Base-by-base conservation (phyloP, 2,113 vertebrate genomes). In the Falco punctatus region DNA sequence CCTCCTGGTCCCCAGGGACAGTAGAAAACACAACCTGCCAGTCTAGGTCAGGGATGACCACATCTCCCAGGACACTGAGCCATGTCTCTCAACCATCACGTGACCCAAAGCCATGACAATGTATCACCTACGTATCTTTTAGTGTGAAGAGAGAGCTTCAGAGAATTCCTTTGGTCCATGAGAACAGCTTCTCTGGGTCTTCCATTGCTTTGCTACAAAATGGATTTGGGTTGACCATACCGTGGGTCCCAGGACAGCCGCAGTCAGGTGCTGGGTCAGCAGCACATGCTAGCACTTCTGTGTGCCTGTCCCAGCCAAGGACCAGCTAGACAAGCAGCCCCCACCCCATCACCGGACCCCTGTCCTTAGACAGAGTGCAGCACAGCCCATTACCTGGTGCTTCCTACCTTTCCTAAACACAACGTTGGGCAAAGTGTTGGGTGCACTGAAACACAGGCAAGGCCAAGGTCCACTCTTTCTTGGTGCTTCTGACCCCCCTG, bases 111-210 rank as follows among this genome's bases (percentile, higher is more conserved):
- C 16, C 15, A 28, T 1, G 0, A 23, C n/a, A 64, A 10, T 0
- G 0, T 52, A 20, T 67, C 24, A 42, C 8, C 32, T 70, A 30
- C 0, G 0, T 23, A 5, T 18, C 7, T 61, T 30, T 26, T 24
- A 49, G 16, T 2, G 2, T 15, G 11, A 65, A 65, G 28, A 58
- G 2, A 51, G 8, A 93, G 22, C 55, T 94, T 57, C 44, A 78
- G 49, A 61, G 17, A 9, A 84, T 21, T 54, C 10, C 6, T 22
- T 75, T 1, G 2, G 21, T 17, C 24, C 57, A 35, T 69, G 38
- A 84, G 16, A 64, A 55, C 11, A 54, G 9, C 10, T 90, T 66
- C 18, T 44, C 40, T 40, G 14, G 9, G 3, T 21, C 57, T 70
- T 61, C 20, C 9, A 9, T 27, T 67, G 38, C 2, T 81, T 44